Percentiles rank a stretch among this genome's conserved stretches.
These are phyloP conservation scores for Steinernema hermaphroditum DNA, from an alignment of 2,888 invertebrate species.

Conservation along the genomic window DNA sequence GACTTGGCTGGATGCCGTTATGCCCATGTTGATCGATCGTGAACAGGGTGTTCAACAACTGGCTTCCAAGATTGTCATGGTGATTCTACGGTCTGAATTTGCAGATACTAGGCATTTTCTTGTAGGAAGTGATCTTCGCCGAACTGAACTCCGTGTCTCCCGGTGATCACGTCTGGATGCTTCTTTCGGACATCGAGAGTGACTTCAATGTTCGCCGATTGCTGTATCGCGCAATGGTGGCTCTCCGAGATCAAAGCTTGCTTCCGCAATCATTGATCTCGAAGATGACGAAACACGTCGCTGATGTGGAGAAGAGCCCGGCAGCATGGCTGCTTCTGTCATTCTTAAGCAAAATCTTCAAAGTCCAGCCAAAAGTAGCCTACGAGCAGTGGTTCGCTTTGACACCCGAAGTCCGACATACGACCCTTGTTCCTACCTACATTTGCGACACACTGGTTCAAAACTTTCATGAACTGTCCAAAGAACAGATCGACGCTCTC, in stretches of 20 bases:
- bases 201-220: slow-evolving; percentile 25
- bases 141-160: background rate
- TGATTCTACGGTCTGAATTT: background rate
- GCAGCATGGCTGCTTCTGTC: slow-evolving; percentile 48
- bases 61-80: slow-evolving; percentile 42
- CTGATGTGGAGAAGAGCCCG: slow-evolving; percentile 18
- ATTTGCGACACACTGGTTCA: slow-evolving; percentile 1
- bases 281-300: slow-evolving; percentile 25
- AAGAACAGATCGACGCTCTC: background rate
- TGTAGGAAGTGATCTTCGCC: slow-evolving; percentile 12
- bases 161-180: slow-evolving; percentile 32
- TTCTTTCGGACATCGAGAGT: slow-evolving; percentile 32
- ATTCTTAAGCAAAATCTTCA: slow-evolving; percentile 42
- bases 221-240: slow-evolving; percentile 12
- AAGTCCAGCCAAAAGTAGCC: slow-evolving; percentile 23
- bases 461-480: background rate
- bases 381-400: background rate
- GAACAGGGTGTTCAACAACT: slow-evolving; percentile 65
- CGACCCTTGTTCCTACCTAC: slow-evolving; percentile 11
- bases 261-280: slow-evolving; percentile 23
- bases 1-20: slow-evolving; percentile 66
- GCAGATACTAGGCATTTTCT: background rate
- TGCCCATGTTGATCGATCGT: slow-evolving; percentile 72
- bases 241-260: background rate
- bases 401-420: background rate